Evolutionary conservation across 1,140 invertebrate species (phyloP).

Genomic region (Acromyrmex heyeri): DNA sequence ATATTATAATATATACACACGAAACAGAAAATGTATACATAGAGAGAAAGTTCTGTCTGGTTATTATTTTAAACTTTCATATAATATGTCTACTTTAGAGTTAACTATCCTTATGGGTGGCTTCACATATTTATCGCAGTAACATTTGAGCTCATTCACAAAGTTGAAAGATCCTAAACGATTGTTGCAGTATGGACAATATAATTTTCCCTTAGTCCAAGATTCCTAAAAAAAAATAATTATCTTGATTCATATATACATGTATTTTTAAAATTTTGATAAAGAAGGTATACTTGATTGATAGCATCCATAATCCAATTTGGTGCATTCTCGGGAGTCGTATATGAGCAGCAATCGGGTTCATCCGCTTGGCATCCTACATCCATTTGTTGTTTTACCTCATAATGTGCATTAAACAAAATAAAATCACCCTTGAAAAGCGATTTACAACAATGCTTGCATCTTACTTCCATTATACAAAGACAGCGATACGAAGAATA

Average conservation of each 20-base stretch:
- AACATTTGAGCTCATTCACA: slow-evolving; percentile 80
- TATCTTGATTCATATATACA: slow-evolving; percentile 26
- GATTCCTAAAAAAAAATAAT: slow-evolving; percentile 77
- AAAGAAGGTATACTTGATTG: slow-evolving; percentile 71
- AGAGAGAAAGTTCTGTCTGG: not conserved
- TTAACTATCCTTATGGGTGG: slow-evolving; percentile 82
- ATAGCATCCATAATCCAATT: slow-evolving; percentile 80
- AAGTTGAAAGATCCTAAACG: slow-evolving; percentile 84
- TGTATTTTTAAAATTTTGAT: slow-evolving; percentile 14
- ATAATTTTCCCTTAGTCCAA: slow-evolving; percentile 83
- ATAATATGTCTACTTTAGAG: slow-evolving; percentile 79
- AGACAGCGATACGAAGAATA: not conserved
- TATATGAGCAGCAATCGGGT: slow-evolving; percentile 78
- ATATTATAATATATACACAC: not conserved
- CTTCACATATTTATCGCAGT: slow-evolving; percentile 77
- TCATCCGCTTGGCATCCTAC: slow-evolving; percentile 74
- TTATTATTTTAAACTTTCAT: slow-evolving; percentile 2
- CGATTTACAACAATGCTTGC: slow-evolving; percentile 80
- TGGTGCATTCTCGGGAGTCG: slow-evolving; percentile 79
- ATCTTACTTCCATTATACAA: slow-evolving; percentile 81
- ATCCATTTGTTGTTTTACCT: slow-evolving; percentile 71
- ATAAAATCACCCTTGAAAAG: slow-evolving; percentile 78
- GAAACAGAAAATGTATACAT: not conserved
- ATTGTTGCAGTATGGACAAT: slow-evolving; percentile 81
- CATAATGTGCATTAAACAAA: slow-evolving; percentile 77